Base-by-base conservation (phyloP, 2,113 vertebrate species). In the Rissa tridactyla region DNA sequence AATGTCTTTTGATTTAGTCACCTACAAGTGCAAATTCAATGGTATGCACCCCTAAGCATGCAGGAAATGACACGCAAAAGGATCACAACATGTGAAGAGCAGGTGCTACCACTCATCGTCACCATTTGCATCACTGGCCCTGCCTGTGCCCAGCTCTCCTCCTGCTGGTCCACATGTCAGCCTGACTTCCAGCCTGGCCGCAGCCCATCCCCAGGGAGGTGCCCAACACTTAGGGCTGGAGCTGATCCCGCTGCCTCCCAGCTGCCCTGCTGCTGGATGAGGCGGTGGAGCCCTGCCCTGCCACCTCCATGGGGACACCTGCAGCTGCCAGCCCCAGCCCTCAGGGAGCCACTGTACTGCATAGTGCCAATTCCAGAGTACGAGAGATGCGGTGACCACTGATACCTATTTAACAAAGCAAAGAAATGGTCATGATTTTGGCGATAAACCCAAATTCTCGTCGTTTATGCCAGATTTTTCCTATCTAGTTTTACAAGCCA, bases 11-110 rank as follows among this genome's bases (percentile, higher is more conserved):
- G 36, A 36, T 44, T 65, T 38, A 42, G 22, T 36, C 23, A 36
- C 27, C 5, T 21, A 29, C 0, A 0, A 16, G 4, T 42, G 27
- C 14, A 49, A 32, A 34, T 77, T 72, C 58, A 89, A 17, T 15
- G 25, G 21, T 2, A 2, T 9, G 3, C 18, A n/a, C 17, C 54
- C 23, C 20, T 46, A 36, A 0, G 0, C 13, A 21, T 0, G 0
- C 20, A 68, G 40, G 34, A 66, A 83, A 91, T 26, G 61, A 16
- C 11, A 3, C 30, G 13, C 38, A 81, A 77, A 21, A 2, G 10
- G 21, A 73, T 17, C 22, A 38, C 6, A 27, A 6, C 15, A 2
- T 9, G 3, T 21, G 44, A 75, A 68, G 61, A 75, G 21, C 8
- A 75, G 42, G 21, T 60, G 15, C 19, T 66, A 44, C 25, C 44